Base-by-base conservation (phyloP, 2,797 vertebrate genomes). In the Thalassophryne amazonica region DNA sequence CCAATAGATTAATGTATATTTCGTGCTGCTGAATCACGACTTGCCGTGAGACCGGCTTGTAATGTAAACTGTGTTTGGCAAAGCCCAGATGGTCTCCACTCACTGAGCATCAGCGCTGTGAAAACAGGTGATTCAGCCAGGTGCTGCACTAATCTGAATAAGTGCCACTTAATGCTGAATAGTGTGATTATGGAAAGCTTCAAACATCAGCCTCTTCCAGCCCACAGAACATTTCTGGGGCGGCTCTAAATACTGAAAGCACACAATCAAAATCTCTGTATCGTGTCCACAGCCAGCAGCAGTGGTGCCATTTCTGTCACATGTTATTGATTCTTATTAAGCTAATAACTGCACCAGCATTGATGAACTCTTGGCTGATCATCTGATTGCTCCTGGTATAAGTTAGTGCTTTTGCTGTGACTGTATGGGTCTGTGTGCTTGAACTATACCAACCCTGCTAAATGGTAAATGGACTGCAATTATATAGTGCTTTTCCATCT, bases 131-230 rank as follows among this genome's bases (percentile, higher is more conserved):
- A 76, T 85, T 85, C 75, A 81, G 58, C 53, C 15, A 31, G 69
- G 74, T 32, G 1, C 63, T 43, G 70, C 39, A 61, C 69, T 79
- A 80, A 88, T 86, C 76, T 84, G 83, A 82, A 83, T 80, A 88
- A 89, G 83, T 85, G 87, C 60, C 76, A 86, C 86, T 88, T 85
- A 82, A 83, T 84, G 74, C 58, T 81, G 73, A 86, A 86, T 76
- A 47, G 37, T 59, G 65, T 69, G 52, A 75, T 86, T 85, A 84
- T 66, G 65, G 78, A 85, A 86, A 61, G 79, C 76, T 74, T 56
- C 58, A 75, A 63, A 61, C 42, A 51, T 69, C 48, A 62, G 64
- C 57, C 59, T 54, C 62, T 68, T 67, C 43, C 68, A 77, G 28
- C 65, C 63, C 60, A 69, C 68, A 64, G 54, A 51, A 32, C 60